These are phyloP conservation scores for Lutjanus erythropterus DNA, from an alignment of 2,113 vertebrate species.

Conservation along the genomic window DNA sequence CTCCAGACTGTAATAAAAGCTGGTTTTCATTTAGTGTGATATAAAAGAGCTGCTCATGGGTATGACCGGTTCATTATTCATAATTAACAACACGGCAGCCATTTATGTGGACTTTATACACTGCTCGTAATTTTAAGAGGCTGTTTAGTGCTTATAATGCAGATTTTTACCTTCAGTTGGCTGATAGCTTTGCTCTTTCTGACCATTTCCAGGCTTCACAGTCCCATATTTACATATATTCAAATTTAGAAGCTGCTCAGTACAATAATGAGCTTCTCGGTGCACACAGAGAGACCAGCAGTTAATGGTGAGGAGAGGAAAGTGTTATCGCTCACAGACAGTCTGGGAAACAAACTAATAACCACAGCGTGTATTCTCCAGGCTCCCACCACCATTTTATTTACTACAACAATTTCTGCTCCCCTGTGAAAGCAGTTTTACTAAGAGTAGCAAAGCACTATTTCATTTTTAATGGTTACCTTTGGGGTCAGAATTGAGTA, in stretches of 20 bases:
- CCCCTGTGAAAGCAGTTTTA: slow-evolving; percentile 51
- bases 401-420: slow-evolving; percentile 57
- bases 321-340: slow-evolving; percentile 22
- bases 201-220: slow-evolving; percentile 4
- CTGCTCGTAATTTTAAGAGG: slow-evolving; percentile 3
- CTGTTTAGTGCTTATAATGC: slow-evolving; percentile 37
- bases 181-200: slow-evolving; percentile 34
- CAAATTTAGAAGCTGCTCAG: slow-evolving; percentile 32
- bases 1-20: slow-evolving; percentile 45
- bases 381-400: slow-evolving; percentile 57
- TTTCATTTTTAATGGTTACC: slow-evolving; percentile 70
- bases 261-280: slow-evolving; percentile 35
- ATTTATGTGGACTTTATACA: slow-evolving; percentile 36
- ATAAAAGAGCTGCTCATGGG: slow-evolving; percentile 28
- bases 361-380: slow-evolving; percentile 40
- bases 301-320: slow-evolving; percentile 29
- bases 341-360: slow-evolving; percentile 49
- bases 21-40: slow-evolving; percentile 28
- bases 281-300: slow-evolving; percentile 33
- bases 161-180: slow-evolving; percentile 15
- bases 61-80: slow-evolving; percentile 55
- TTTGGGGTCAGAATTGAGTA: slow-evolving; percentile 51
- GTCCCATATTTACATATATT: slow-evolving; percentile 51
- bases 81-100: slow-evolving; percentile 52
- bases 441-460: slow-evolving; percentile 39